These are phyloP conservation scores for Podarcis muralis DNA, from an alignment of 2,113 vertebrate species.

Conservation along the genomic window DNA sequence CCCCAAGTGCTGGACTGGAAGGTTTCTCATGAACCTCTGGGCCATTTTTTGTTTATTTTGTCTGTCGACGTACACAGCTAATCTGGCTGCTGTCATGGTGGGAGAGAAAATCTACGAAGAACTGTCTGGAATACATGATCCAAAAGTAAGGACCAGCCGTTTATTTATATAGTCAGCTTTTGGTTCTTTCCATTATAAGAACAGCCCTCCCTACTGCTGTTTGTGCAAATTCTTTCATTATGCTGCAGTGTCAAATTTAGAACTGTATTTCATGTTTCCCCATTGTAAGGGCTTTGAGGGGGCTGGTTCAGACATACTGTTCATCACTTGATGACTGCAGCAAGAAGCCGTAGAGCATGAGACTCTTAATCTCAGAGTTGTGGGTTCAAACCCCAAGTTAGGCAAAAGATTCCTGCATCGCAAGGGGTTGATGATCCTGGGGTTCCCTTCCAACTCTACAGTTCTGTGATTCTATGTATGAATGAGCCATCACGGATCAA, in stretches of 20 bases:
- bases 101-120: slow-evolving; percentile 90
- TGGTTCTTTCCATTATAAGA: slow-evolving; percentile 32
- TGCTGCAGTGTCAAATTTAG: neutral
- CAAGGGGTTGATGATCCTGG: too few species aligned
- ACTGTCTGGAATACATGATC: slow-evolving; percentile 88
- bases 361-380: too few species aligned
- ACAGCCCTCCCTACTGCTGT: neutral
- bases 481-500: neutral
- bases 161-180: slow-evolving; percentile 39
- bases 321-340: neutral
- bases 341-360: neutral
- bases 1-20: slow-evolving; percentile 87
- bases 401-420: too few species aligned
- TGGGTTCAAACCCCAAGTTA: too few species aligned
- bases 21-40: slow-evolving; percentile 90
- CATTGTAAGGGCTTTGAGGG: neutral
- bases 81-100: slow-evolving; percentile 89
- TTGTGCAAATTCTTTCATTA: neutral
- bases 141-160: slow-evolving; percentile 79
- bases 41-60: slow-evolving; percentile 89
- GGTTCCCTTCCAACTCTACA: too few species aligned
- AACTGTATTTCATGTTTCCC: neutral
- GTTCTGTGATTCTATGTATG: neutral
- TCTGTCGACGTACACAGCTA: slow-evolving; percentile 86
- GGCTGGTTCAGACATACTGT: too few species aligned